Percentiles rank a stretch among this genome's conserved stretches.
These are phyloP conservation scores for Desmodus rotundus DNA, from an alignment of 2,113 vertebrate species.

Conservation along the genomic window DNA sequence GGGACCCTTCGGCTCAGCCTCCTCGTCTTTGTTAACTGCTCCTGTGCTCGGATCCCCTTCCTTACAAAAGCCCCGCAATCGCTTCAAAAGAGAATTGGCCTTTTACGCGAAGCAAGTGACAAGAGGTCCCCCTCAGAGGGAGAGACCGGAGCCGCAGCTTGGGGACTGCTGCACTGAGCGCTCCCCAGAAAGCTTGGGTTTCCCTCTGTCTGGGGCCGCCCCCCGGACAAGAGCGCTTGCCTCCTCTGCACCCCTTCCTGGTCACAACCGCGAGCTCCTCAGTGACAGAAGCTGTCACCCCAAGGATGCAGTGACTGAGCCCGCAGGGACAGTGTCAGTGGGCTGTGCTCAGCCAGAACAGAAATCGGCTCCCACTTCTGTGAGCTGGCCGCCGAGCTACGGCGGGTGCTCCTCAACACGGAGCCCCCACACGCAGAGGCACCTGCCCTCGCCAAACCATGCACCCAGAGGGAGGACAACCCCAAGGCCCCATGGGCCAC, in stretches of 20 bases:
- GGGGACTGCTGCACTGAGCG: accelerated
- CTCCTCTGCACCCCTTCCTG: neutral
- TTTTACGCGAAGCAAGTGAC: neutral
- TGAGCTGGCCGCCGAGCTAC: neutral
- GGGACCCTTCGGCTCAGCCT: neutral
- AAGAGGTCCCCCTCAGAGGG: too few species aligned
- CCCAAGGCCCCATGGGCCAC: neutral
- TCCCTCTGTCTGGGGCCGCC: neutral
- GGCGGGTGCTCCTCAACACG: too few species aligned
- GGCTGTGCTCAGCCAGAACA: neutral
- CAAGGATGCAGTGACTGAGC: neutral
- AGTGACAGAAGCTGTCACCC: too few species aligned
- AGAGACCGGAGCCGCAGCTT: neutral
- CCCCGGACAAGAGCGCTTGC: neutral
- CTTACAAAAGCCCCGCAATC: neutral
- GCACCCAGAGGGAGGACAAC: neutral
- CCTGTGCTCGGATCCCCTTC: neutral
- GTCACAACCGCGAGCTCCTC: neutral
- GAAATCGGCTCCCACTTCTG: too few species aligned
- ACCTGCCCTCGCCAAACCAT: neutral
- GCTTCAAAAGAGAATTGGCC: neutral
- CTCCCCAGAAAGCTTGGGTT: neutral
- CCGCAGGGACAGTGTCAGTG: neutral
- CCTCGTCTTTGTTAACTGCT: neutral
- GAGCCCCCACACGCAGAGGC: neutral